phyloP scores from a whole-genome alignment of 1,140 invertebrate species.

The Cotesia glomerata region DNA sequence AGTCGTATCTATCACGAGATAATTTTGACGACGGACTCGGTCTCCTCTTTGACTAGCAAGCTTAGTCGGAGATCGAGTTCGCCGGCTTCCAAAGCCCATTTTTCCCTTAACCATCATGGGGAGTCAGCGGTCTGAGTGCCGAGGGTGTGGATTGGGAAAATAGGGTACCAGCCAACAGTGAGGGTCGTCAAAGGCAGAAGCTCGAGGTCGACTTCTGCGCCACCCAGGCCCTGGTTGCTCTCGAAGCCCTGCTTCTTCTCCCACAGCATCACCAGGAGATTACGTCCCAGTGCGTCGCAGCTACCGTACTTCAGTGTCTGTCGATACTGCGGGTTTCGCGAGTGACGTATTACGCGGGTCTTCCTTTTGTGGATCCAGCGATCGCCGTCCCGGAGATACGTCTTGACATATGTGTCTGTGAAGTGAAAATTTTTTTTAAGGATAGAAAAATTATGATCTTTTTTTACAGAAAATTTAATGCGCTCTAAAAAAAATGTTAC shows the following conservation, averaged over 20 bases:
- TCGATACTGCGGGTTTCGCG: conserved; percentile 81
- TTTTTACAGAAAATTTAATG: no score
- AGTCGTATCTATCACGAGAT: conserved; percentile 53
- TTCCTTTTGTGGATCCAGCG: conserved; percentile 90
- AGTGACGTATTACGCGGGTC: conserved; percentile 80
- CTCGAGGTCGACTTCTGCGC: conserved; percentile 83
- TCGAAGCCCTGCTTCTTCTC: conserved; percentile 85
- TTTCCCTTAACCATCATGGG: conserved; percentile 69
- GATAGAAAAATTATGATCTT: no score
- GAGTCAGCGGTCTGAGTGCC: conserved; percentile 75
- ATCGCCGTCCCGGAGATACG: conserved; percentile 86
- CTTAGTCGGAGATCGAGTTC: conserved; percentile 60
- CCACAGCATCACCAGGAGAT: conserved; percentile 89
- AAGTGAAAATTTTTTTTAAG: neutral
- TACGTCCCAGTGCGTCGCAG: conserved; percentile 83
- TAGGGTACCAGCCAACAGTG: conserved; percentile 86
- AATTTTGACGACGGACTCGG: conserved; percentile 56
- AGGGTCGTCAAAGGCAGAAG: conserved; percentile 77
- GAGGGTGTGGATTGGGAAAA: conserved; percentile 80
- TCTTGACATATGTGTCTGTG: conserved; percentile 92
- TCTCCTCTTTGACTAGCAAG: conserved; percentile 57
- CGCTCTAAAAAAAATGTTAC: no score
- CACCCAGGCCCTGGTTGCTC: conserved; percentile 86
- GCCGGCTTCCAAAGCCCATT: conserved; percentile 61
- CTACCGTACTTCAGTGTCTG: conserved; percentile 87